Evolutionary conservation across 2,888 invertebrate species (phyloP), one percentile per base, ranked within the genome.

Genomic region (Dermolepida albohirtum): DNA sequence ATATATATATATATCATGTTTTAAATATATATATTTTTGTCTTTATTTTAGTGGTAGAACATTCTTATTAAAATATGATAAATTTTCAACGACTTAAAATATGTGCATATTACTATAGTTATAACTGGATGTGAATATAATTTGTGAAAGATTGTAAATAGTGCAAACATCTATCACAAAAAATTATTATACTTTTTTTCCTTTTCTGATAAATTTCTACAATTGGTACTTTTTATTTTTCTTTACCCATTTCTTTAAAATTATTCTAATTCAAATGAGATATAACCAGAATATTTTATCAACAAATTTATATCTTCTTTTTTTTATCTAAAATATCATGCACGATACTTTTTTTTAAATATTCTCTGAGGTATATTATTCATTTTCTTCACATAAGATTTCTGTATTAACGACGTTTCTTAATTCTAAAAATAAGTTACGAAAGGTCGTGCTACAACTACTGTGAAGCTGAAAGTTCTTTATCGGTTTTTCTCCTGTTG

Each of bases 371-470:
- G 69, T 69, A 69, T 69, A 66, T 69, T 63, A 54, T 55, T 64
- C 47, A 62, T 62, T 51, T 64, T 64, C 63, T 66, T 64, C 62
- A 69, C 65, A 65, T 69, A 59, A 69, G 69, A 69, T 69, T 69
- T 69, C 69, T 69, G 69, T 66, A 69, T 69, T 64, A 51, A 62
- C 63, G 65, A 62, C 64, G 47, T 64, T 62, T 59, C 59, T 69
- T 65, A 69, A 69, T 54, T 52, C 69, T 69, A 69, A 44, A 52
- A 69, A 69, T 69, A 69, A 69, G 62, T 69, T 69, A 69, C 59
- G 69, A 65, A 69, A 69, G 27, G 59, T 66, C 66, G 57, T 64
- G 34, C 66, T 66, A 66, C 29, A 50, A 57, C 66, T 66, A 66
- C 51, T 51, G 66, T 54, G 62, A 54, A 66, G 69, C 68, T 68